A percentile compares a stretch with the other conserved stretches of the same genome.
phyloP scores from a whole-genome alignment of 2,888 invertebrate genomes.

The Leucania comma region DNA sequence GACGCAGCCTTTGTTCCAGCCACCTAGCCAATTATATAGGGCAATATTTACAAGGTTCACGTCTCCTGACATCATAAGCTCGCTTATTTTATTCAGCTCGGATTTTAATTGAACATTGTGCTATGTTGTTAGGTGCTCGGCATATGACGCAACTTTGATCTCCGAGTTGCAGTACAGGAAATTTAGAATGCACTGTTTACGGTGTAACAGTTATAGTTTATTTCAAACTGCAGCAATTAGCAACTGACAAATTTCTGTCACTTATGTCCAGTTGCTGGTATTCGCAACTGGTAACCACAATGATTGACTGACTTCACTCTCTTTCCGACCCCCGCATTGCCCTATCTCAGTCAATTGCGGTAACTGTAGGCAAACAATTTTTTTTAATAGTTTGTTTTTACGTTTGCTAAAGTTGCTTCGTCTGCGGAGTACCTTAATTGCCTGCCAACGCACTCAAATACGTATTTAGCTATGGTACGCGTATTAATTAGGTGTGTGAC shows the following conservation, averaged over 20 bases:
- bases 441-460: conserved; percentile 3
- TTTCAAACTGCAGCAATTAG: not conserved
- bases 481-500: conserved; percentile 20
- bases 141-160: not conserved
- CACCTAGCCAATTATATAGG: conserved; percentile 45
- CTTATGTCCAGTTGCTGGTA: not conserved
- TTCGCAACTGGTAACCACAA: not conserved
- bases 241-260: no score
- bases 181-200: not conserved
- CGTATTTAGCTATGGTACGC: conserved; percentile 1
- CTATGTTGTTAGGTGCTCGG: not conserved
- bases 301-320: not conserved
- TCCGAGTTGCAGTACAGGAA: not conserved
- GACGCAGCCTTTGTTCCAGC: conserved; percentile 18
- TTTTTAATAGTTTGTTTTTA: no score
- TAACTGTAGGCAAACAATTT: not conserved
- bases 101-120: conserved; percentile 60
- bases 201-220: no score
- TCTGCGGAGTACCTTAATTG: not conserved
- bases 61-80: conserved; percentile 32
- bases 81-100: conserved; percentile 51
- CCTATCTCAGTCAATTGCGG: not conserved
- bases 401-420: not conserved
- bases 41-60: conserved; percentile 34
- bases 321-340: no score